Evolutionary conservation across 2,888 invertebrate species (phyloP).

Genomic region (Euspilapteryx auroguttella): DNA sequence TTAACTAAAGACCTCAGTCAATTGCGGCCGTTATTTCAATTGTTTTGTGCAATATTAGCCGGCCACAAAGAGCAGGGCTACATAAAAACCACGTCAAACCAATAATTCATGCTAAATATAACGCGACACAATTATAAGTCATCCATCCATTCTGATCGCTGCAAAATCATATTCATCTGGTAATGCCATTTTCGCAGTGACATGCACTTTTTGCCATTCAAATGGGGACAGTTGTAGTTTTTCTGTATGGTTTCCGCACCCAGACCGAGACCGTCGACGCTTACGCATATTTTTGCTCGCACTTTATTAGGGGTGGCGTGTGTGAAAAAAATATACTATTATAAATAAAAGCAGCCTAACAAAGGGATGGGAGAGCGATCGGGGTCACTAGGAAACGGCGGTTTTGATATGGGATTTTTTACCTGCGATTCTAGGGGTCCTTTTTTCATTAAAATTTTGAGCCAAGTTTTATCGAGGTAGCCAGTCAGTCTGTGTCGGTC

Average conservation of each 20-base stretch:
- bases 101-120: constrained; percentile 60
- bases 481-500: constrained; percentile 60
- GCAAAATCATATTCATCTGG: constrained; percentile 54
- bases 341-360: constrained; percentile 53
- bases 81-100: constrained; percentile 45
- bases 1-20: no score
- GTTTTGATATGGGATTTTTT: constrained; percentile 59
- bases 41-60: no score
- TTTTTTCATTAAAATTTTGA: constrained; percentile 41
- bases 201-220: constrained; percentile 60
- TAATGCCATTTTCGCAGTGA: constrained; percentile 56
- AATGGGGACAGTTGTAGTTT: constrained; percentile 54
- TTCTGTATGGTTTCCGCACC: constrained; percentile 30
- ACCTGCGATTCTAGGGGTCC: constrained; percentile 43
- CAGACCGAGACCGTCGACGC: constrained; percentile 22
- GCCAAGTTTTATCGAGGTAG: constrained; percentile 40
- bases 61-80: no score
- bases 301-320: constrained; percentile 55
- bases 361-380: constrained; percentile 58
- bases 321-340: constrained; percentile 59
- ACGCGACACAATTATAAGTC: constrained; percentile 55
- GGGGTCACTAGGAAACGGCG: constrained; percentile 62
- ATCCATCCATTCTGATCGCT: constrained; percentile 49
- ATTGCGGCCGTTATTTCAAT: no score
- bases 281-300: constrained; percentile 57